These are phyloP conservation scores for Galago senegalensis DNA, from an alignment of 2,797 vertebrate species.

Conservation along the genomic window DNA sequence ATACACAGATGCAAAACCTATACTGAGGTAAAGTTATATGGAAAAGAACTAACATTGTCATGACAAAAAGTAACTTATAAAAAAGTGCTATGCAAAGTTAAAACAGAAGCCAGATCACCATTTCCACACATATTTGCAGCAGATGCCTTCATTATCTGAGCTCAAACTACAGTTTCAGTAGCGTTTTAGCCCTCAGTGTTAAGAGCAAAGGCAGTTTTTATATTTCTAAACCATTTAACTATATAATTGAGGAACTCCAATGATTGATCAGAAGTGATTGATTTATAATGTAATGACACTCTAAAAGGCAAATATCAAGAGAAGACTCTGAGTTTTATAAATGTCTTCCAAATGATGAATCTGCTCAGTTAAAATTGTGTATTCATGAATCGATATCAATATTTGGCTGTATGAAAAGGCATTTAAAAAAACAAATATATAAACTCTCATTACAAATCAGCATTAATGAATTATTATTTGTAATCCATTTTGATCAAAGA, in stretches of 20 bases:
- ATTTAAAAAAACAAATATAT: slow-evolving; percentile 39
- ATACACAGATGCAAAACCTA: slow-evolving; percentile 23
- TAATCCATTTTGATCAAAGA: background rate
- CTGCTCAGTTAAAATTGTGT: slow-evolving; percentile 46
- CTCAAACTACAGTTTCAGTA: slow-evolving; percentile 26
- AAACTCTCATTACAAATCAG: slow-evolving; percentile 30
- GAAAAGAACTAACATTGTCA: slow-evolving; percentile 38
- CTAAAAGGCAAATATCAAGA: slow-evolving; percentile 53
- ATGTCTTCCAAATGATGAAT: slow-evolving; percentile 45
- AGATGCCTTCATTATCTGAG: background rate
- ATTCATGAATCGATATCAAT: background rate
- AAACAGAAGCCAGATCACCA: slow-evolving; percentile 16
- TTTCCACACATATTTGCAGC: background rate
- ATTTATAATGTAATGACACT: slow-evolving; percentile 33
- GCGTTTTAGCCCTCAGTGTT: background rate
- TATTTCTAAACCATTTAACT: slow-evolving; percentile 56
- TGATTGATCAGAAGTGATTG: slow-evolving; percentile 6
- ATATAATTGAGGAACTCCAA: background rate
- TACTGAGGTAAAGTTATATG: slow-evolving; percentile 22
- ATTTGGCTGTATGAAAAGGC: slow-evolving; percentile 27
- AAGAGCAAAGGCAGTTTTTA: slow-evolving; percentile 19
- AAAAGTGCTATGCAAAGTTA: slow-evolving; percentile 51
- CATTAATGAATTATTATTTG: slow-evolving; percentile 10
- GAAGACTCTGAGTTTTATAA: slow-evolving; percentile 62
- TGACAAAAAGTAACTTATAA: slow-evolving; percentile 11